phyloP scores from a whole-genome alignment of 2,888 invertebrate species.

The Asteroscopus sphinx region DNA sequence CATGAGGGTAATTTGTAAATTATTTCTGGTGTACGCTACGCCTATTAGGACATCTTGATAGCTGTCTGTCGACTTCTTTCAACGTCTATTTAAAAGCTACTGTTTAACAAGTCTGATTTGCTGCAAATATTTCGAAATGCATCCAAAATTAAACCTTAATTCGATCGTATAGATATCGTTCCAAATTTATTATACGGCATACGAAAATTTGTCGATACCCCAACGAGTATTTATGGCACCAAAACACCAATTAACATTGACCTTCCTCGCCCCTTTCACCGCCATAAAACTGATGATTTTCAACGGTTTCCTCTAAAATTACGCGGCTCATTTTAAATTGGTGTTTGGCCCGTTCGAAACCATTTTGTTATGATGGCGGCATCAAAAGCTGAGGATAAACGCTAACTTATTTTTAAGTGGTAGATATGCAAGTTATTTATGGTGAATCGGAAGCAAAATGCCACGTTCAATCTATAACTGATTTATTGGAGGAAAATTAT shows the following conservation, averaged over 20 bases:
- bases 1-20: slow-evolving; percentile 84
- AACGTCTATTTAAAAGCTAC: slow-evolving; percentile 88
- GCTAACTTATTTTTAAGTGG: slow-evolving; percentile 84
- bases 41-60: slow-evolving; percentile 89
- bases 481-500: slow-evolving; percentile 78
- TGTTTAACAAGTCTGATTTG: slow-evolving; percentile 52
- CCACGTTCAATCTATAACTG: slow-evolving; percentile 79
- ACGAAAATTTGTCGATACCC: slow-evolving; percentile 66
- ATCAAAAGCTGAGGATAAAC: slow-evolving; percentile 71
- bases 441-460: slow-evolving; percentile 80
- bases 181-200: slow-evolving; percentile 35
- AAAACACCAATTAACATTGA: slow-evolving; percentile 65
- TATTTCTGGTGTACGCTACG: slow-evolving; percentile 85
- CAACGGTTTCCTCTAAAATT: slow-evolving; percentile 27
- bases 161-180: slow-evolving; percentile 42
- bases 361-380: slow-evolving; percentile 79
- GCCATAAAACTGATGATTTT: slow-evolving; percentile 14
- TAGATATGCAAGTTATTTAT: slow-evolving; percentile 80
- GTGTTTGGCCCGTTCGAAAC: slow-evolving; percentile 53
- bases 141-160: slow-evolving; percentile 63
- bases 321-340: slow-evolving; percentile 59
- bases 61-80: slow-evolving; percentile 88
- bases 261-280: slow-evolving; percentile 51
- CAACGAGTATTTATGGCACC: slow-evolving; percentile 80
- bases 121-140: background rate